These are phyloP conservation scores for Dendrocincla fuliginosa DNA, from an alignment of 2,797 vertebrate species.

Conservation along the genomic window DNA sequence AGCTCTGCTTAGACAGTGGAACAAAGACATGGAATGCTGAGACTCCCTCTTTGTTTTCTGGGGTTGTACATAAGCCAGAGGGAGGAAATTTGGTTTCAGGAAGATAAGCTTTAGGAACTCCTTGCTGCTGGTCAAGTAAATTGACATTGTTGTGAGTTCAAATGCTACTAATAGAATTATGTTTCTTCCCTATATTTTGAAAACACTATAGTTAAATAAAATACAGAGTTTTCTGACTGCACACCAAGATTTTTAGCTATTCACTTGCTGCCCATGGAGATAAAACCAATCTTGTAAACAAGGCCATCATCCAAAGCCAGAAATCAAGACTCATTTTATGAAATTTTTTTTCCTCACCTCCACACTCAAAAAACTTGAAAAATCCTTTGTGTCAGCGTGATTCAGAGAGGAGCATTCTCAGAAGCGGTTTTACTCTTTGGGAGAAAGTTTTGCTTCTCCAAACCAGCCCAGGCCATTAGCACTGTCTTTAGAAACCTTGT, in stretches of 20 bases:
- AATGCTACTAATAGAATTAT: neutral
- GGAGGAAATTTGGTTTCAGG: neutral
- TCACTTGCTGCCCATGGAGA: neutral
- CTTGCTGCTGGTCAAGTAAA: neutral
- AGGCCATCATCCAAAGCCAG: neutral
- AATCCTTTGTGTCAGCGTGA: neutral
- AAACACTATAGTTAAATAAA: neutral
- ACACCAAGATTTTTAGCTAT: neutral
- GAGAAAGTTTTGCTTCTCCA: neutral
- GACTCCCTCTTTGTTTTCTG: neutral
- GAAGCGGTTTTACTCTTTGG: neutral
- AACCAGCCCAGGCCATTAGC: neutral
- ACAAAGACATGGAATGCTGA: too few relatives aligned
- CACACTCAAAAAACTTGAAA: neutral
- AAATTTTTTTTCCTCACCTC: neutral
- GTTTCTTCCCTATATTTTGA: neutral
- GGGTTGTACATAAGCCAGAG: neutral
- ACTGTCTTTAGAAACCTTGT: neutral
- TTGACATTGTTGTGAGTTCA: neutral
- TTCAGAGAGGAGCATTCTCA: neutral
- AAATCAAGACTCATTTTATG: neutral
- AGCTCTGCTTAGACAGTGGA: too few relatives aligned
- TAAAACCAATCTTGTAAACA: neutral
- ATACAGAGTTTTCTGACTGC: neutral
- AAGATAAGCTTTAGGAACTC: neutral